Evolutionary conservation across 2,113 vertebrate species (phyloP), one percentile per base, ranked within the genome.

Genomic region (Sylvia atricapilla): DNA sequence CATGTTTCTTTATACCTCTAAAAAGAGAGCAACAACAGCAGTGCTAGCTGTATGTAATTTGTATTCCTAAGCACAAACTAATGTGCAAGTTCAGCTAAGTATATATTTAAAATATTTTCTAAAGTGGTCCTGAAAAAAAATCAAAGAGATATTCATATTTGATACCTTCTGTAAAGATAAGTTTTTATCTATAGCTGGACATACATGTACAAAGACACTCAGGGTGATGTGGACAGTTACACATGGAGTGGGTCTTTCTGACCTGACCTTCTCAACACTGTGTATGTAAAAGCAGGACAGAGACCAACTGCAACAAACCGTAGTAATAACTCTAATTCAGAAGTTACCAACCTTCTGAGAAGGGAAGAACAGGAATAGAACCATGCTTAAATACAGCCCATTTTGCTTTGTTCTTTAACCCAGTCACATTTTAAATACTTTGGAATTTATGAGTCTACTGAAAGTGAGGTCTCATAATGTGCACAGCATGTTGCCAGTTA

Each of bases 401-500:
- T 79, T 94, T 85, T 78, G 59, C 96, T 98, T 97, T 98, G 93
- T 97, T 98, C 92, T 96, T 89, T 86, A 80, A 64, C 56, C 81
- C 77, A 81, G 83, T 9, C 69, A 20, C 46, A 68, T 93, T 95
- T 73, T 49, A 78, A 94, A 90, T 55, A 56, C 80, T 49, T 60
- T 77, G 88, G 87, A 90, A 93, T 85, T 95, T 91, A 96, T 88
- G 64, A 85, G 86, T 89, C 92, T 77, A 84, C 84, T 90, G 93
- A 95, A 94, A 69, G 53, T 94, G 88, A 96, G 67, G 63, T 92
- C 84, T 96, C 86, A 66, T 95, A 97, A 95, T 90, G 67, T 47
- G 89, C 94, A 93, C 94, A 95, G 90, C 35, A 50, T 91, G 93
- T 68, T 78, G 87, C 93, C 78, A 37, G 96, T 84, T 96, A 93